phyloP scores from a whole-genome alignment of 2,797 vertebrate genomes.

The Xiphophorus birchmanni region DNA sequence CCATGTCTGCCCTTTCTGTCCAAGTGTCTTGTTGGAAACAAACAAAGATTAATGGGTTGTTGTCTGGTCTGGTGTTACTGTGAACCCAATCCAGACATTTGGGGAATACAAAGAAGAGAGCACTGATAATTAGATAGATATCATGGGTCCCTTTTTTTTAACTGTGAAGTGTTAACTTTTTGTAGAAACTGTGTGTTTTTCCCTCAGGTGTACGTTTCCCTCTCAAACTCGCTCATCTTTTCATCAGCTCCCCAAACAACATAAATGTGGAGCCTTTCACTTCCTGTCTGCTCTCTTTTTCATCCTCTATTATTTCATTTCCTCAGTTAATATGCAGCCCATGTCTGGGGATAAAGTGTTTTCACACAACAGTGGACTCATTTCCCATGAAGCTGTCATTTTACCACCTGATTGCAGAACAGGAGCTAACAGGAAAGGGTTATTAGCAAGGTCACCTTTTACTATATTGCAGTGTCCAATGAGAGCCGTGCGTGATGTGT shows the following conservation, averaged over 20 bases:
- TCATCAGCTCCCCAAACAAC: not conserved
- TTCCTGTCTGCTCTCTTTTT: conserved; percentile 16
- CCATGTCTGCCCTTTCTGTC: conserved; percentile 41
- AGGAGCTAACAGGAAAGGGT: conserved; percentile 32
- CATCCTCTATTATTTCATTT: conserved; percentile 20
- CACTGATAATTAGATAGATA: conserved; percentile 9
- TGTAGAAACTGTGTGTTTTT: not conserved
- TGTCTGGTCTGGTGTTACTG: conserved; percentile 29
- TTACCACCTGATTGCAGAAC: conserved; percentile 39
- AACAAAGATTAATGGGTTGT: conserved; percentile 59
- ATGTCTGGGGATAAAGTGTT: conserved; percentile 43
- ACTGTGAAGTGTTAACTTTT: not conserved
- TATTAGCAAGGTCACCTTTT: conserved; percentile 60
- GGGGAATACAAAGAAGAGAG: conserved; percentile 30
- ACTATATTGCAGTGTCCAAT: conserved; percentile 22
- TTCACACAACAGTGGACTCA: conserved; percentile 49
- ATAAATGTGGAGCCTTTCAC: conserved; percentile 28
- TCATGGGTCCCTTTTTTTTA: not conserved
- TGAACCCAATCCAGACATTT: conserved; percentile 21
- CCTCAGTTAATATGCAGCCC: conserved; percentile 55
- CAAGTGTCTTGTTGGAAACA: conserved; percentile 39
- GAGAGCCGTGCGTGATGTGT: conserved; percentile 22
- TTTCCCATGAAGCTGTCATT: conserved; percentile 55
- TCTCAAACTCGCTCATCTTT: conserved; percentile 7
- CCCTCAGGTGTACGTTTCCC: conserved; percentile 14